Conservation (phyloP, 2,797 vertebrate species). For the Acipenser oxyrinchus region DNA sequence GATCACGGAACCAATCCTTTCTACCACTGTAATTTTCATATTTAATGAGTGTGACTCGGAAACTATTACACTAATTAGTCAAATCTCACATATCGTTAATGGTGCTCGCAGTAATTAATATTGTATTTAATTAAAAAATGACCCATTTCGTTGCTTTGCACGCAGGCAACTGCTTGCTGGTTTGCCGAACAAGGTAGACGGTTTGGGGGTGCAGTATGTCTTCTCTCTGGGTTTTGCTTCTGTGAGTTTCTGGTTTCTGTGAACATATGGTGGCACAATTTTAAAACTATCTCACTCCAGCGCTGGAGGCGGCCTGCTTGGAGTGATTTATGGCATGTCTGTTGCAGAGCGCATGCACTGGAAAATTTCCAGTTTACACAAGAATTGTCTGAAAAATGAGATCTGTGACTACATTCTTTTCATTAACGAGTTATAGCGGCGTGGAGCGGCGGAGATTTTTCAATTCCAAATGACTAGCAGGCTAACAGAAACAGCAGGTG, state of each 20-base stretch:
- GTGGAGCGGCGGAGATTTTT: conserved; percentile 48
- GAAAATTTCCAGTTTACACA: conserved; percentile 99
- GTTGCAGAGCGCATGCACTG: conserved; percentile 80
- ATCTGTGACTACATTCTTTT: conserved; percentile 96
- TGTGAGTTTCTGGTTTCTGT: conserved; percentile 44
- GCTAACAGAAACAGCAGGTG: conserved; percentile 52
- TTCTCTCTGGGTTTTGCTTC: conserved; percentile 41
- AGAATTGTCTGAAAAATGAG: conserved; percentile 98
- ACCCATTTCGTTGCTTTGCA: conserved; percentile 79
- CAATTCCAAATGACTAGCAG: conserved; percentile 60
- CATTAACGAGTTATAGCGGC: conserved; percentile 82
- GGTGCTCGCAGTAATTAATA: conserved; percentile 84
- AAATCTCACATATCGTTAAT: conserved; percentile 85
- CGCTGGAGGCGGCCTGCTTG: conserved; percentile 65
- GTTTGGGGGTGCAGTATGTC: conserved; percentile 34
- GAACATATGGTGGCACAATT: conserved; percentile 68
- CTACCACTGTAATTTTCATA: conserved; percentile 90
- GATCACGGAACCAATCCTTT: conserved; percentile 88
- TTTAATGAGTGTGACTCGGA: conserved; percentile 94
- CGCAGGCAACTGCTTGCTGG: conserved; percentile 49
- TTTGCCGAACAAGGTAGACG: conserved; percentile 50
- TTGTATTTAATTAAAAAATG: conserved; percentile 92
- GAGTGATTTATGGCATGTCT: conserved; percentile 86
- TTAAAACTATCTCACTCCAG: conserved; percentile 29
- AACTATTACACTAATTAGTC: conserved; percentile 96